Percentiles rank a stretch among this genome's conserved stretches.
Conservation (phyloP, 2,113 vertebrate species). For the Tragelaphus scriptus region DNA sequence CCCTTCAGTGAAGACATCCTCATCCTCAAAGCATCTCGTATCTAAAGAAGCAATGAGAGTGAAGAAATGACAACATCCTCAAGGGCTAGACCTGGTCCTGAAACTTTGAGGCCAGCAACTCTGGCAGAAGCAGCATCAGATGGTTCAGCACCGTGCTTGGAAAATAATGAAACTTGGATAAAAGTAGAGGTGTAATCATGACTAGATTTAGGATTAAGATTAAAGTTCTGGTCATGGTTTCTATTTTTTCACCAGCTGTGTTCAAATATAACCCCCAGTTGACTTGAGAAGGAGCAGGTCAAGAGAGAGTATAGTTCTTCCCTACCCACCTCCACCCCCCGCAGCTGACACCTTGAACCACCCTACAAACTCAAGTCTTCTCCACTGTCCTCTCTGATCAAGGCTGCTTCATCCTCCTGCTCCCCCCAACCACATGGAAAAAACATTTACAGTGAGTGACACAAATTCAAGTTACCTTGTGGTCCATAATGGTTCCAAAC, state of each 20-base stretch:
- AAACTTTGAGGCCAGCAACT: not conserved
- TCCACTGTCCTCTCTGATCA: not conserved
- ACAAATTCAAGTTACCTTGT: slow-evolving; percentile 75
- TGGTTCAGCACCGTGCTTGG: not conserved
- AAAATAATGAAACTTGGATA: not conserved
- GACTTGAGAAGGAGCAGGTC: not conserved
- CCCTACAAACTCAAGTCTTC: not conserved
- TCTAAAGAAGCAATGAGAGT: slow-evolving; percentile 64
- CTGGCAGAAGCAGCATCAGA: not conserved
- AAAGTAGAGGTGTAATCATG: not conserved
- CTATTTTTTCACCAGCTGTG: not conserved
- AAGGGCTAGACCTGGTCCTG: not conserved
- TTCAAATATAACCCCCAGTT: not conserved
- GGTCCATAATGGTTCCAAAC: slow-evolving; percentile 82
- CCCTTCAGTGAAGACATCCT: slow-evolving; percentile 58
- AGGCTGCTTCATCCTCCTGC: not conserved
- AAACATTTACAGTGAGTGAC: not conserved
- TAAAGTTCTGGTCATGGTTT: not conserved
- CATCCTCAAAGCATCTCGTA: slow-evolving; percentile 77
- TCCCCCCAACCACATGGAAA: not conserved
- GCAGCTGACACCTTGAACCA: too few relatives aligned
- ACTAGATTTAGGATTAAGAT: not conserved
- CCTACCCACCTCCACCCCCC: fast-evolving
- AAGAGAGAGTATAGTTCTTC: not conserved
- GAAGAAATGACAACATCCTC: not conserved